A percentile compares a stretch with the other conserved stretches of the same genome.
Evolutionary conservation across 2,888 invertebrate species (phyloP).

Genomic region (Villa cingulata): DNA sequence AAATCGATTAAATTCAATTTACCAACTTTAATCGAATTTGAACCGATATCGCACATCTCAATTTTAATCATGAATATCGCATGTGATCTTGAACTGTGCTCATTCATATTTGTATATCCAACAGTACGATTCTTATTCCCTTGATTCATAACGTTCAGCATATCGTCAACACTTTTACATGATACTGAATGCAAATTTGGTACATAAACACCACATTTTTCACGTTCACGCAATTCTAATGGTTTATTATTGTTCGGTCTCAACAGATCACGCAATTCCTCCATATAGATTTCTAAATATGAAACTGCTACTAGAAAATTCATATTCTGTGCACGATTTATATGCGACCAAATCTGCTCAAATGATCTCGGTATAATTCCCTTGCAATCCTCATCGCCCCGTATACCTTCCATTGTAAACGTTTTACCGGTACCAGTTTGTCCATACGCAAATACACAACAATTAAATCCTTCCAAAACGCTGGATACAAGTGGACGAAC

Average conservation of each 20-base stretch:
- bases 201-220: conserved; percentile 76
- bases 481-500: conserved; percentile 89
- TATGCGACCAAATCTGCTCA: conserved; percentile 93
- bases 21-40: conserved; percentile 56
- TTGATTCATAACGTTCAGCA: conserved; percentile 81
- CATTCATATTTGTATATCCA: conserved; percentile 95
- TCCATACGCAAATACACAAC: conserved; percentile 98
- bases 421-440: conserved; percentile 93
- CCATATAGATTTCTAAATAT: conserved; percentile 95
- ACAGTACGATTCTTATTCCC: conserved; percentile 93
- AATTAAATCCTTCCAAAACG: conserved; percentile 95
- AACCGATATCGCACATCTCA: conserved; percentile 73
- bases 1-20: conserved; percentile 95
- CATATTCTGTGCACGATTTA: conserved; percentile 75
- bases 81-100: conserved; percentile 94
- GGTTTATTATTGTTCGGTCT: conserved; percentile 40
- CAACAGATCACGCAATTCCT: conserved; percentile 67
- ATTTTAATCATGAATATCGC: conserved; percentile 97
- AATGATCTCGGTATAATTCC: conserved; percentile 95
- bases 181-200: conserved; percentile 89
- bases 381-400: conserved; percentile 45
- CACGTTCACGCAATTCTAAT: conserved; percentile 51
- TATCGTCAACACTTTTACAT: conserved; percentile 87
- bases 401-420: conserved; percentile 55
- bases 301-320: conserved; percentile 94